Evolutionary conservation across 2,888 invertebrate genomes (phyloP).

Genomic region (Luffia ferchaultella): DNA sequence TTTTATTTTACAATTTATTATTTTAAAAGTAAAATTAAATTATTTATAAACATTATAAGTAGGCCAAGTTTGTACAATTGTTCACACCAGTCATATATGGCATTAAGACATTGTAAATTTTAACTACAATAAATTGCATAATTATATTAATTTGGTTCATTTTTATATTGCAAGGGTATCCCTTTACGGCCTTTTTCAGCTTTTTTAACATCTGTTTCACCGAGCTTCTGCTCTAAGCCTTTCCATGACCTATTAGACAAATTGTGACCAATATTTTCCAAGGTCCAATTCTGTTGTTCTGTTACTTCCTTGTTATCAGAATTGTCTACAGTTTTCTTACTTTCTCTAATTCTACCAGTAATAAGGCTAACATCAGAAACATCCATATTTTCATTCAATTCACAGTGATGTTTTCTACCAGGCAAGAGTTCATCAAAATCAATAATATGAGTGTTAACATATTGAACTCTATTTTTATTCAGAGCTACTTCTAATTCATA

Average conservation of each 20-base stretch:
- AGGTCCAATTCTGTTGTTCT: slow-evolving; percentile 58
- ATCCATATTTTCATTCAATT: slow-evolving; percentile 42
- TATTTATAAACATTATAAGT: slow-evolving; percentile 18
- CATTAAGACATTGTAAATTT: no score
- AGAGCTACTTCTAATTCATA: slow-evolving; percentile 90
- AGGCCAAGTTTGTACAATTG: no score
- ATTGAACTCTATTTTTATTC: slow-evolving; percentile 64
- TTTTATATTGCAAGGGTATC: slow-evolving; percentile 74
- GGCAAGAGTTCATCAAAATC: slow-evolving; percentile 80
- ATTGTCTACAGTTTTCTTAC: slow-evolving; percentile 35
- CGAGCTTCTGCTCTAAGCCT: slow-evolving; percentile 84
- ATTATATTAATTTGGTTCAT: slow-evolving; percentile 51
- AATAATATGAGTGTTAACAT: slow-evolving; percentile 66
- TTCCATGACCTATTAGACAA: slow-evolving; percentile 79
- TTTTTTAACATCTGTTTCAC: slow-evolving; percentile 72
- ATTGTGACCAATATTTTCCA: slow-evolving; percentile 69
- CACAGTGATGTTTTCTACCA: slow-evolving; percentile 62
- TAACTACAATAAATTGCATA: neutral
- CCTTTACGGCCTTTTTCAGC: slow-evolving; percentile 79
- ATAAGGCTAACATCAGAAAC: slow-evolving; percentile 76
- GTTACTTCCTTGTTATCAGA: slow-evolving; percentile 27
- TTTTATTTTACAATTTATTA: no score
- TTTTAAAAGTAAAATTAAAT: slow-evolving; percentile 14
- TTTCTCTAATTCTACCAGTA: slow-evolving; percentile 73
- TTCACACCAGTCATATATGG: no score